Percentiles rank a stretch among this genome's conserved stretches.
Conservation (phyloP, 2,113 vertebrate genomes). For the Phoxinus phoxinus region DNA sequence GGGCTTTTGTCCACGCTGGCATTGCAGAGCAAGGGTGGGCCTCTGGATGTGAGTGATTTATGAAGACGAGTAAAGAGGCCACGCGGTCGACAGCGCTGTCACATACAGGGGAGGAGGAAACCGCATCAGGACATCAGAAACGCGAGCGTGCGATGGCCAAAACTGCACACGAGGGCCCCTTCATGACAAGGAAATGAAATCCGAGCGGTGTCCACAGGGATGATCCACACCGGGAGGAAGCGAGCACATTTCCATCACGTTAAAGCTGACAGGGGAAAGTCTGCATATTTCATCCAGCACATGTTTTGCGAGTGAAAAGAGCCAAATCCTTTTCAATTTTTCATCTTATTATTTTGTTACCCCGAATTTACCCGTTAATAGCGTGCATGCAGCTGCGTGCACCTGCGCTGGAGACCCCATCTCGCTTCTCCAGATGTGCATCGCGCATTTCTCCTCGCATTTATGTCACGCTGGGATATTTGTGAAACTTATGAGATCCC, state of each 20-base stretch:
- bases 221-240: slow-evolving; percentile 16
- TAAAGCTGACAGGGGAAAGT: slow-evolving; percentile 31
- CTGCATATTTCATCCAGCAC: slow-evolving; percentile 35
- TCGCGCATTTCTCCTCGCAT: slow-evolving; percentile 1
- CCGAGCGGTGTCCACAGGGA: slow-evolving; percentile 5
- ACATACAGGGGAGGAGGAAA: slow-evolving; percentile 43
- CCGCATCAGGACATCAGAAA: slow-evolving; percentile 48
- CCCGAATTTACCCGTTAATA: slow-evolving; percentile 31
- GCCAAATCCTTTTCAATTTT: slow-evolving; percentile 29
- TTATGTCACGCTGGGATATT: slow-evolving; percentile 10
- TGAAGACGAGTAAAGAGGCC: slow-evolving; percentile 45
- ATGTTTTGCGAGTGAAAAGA: slow-evolving; percentile 25
- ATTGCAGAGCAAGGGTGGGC: slow-evolving; percentile 4
- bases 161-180: slow-evolving; percentile 25
- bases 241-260: slow-evolving; percentile 50
- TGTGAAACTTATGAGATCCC: slow-evolving; percentile 24
- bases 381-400: neutral
- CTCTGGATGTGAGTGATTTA: slow-evolving; percentile 60
- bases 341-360: slow-evolving; percentile 26
- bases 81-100: slow-evolving; percentile 44
- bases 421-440: slow-evolving; percentile 30
- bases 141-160: slow-evolving; percentile 38
- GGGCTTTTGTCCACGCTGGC: slow-evolving; percentile 53
- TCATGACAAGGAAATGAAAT: slow-evolving; percentile 51
- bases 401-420: slow-evolving; percentile 14